Evolutionary conservation across 2,113 vertebrate genomes (phyloP).

Genomic region (Campylomormyrus numenius): DNA sequence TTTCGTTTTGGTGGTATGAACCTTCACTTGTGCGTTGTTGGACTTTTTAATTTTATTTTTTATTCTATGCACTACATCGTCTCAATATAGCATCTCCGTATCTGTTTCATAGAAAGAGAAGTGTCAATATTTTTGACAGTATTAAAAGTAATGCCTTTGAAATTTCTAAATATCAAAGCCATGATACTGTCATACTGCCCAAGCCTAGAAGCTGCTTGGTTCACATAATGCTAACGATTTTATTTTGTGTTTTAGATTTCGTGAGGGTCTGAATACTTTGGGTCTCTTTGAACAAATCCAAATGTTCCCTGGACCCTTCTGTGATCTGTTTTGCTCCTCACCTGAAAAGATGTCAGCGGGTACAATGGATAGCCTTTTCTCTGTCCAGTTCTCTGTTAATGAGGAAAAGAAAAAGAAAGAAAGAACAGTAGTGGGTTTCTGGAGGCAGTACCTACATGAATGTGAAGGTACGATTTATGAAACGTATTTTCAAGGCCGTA

Average conservation of each 20-base stretch:
- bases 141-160: neutral
- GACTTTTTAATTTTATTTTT: neutral
- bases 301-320: conserved; percentile 66
- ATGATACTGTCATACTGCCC: neutral
- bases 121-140: neutral
- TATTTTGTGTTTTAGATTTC: conserved; percentile 61
- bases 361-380: conserved; percentile 64
- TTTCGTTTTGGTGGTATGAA: neutral
- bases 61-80: neutral
- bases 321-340: conserved; percentile 65
- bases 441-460: conserved; percentile 75
- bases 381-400: conserved; percentile 51
- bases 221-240: neutral
- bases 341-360: conserved; percentile 63
- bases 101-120: neutral
- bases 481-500: neutral
- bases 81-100: neutral
- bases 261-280: conserved; percentile 78
- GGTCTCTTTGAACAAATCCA: conserved; percentile 83
- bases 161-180: neutral
- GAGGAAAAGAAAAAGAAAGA: conserved; percentile 43
- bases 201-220: neutral
- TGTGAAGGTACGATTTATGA: conserved; percentile 67
- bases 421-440: conserved; percentile 56
- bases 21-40: neutral